Base-by-base conservation (phyloP, 37 sponge, comb jelly and placozoan genomes). In the Sycon ciliatum region DNA sequence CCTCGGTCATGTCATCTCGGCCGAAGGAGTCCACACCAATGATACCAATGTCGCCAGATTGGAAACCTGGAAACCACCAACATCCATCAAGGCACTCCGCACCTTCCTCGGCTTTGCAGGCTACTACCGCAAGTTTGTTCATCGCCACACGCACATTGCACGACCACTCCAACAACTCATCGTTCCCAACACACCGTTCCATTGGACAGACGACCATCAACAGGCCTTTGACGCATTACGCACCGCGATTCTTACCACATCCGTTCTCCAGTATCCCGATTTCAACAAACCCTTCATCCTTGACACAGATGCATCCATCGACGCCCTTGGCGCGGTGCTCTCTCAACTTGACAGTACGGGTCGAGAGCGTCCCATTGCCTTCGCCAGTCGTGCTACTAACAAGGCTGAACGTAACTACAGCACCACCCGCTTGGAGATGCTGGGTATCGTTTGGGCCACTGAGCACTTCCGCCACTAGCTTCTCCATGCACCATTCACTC, bases 221-320 rank as follows among this genome's bases (percentile, higher is more conserved):
- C 3, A 0, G 3, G 78, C 69, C 0, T 77, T 83, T 39, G 64
- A 83, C 3, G n/a, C 32, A 13, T 38, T 83, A 78, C 71, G 65
- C 36, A 38, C n/a, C 0, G 13, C 7, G 13, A 34, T 83, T 39
- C 34, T 40, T 0, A 54, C 37, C 24, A 74, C 74, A 2, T 78
- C 84, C 28, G 30, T 78, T 30, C 64, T 83, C 34, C 23, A 57
- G 1, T 78, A 54, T 39, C 84, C 78, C 32, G 11, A 67, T 2
- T 78, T 63, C 27, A 53, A 69, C 18, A 42, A 70, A 27, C 64
- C 64, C 32, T 83, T 83, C 36, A 34, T 57, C 1, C 38, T 83
- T 34, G 72, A 75, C 38, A 83, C 79, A 4, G 83, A 82, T 79
- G 83, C 83, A 11, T 66, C 67, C 13, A 66, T 68, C 34, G 23